These are phyloP conservation scores for Sebastes variabilis DNA, from an alignment of 2,797 vertebrate genomes.

Conservation along the genomic window DNA sequence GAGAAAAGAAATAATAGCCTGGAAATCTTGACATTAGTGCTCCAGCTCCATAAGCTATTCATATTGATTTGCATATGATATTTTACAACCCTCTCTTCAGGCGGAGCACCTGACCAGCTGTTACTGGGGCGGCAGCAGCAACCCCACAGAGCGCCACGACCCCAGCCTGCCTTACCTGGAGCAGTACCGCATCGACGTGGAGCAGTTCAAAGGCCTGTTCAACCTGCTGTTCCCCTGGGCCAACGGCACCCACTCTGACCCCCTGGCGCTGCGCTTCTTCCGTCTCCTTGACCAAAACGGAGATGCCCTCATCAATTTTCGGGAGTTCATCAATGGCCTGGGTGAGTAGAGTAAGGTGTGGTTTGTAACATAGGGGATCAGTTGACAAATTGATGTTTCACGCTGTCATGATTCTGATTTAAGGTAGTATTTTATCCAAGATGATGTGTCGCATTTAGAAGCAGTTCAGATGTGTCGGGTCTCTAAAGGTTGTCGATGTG, in stretches of 20 bases:
- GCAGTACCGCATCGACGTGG: slow-evolving; percentile 96
- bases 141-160: slow-evolving; percentile 92
- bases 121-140: slow-evolving; percentile 97
- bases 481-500: slow-evolving; percentile 1
- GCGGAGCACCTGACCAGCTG: slow-evolving; percentile 97
- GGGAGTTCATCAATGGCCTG: slow-evolving; percentile 93
- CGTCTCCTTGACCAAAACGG: slow-evolving; percentile 91
- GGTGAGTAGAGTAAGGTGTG: slow-evolving; percentile 72
- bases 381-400: not conserved
- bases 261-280: slow-evolving; percentile 90
- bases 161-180: slow-evolving; percentile 97
- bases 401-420: not conserved
- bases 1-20: not conserved
- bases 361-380: not conserved
- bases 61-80: not conserved
- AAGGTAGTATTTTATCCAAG: not conserved
- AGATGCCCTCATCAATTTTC: slow-evolving; percentile 95
- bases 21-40: too few species aligned
- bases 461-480: not conserved
- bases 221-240: slow-evolving; percentile 94
- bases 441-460: not conserved
- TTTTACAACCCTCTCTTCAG: slow-evolving; percentile 63
- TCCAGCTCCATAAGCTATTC: not conserved
- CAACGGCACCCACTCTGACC: slow-evolving; percentile 89
- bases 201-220: slow-evolving; percentile 97